Conservation (phyloP, 2,113 vertebrate genomes). For the Mesitornis unicolor region DNA sequence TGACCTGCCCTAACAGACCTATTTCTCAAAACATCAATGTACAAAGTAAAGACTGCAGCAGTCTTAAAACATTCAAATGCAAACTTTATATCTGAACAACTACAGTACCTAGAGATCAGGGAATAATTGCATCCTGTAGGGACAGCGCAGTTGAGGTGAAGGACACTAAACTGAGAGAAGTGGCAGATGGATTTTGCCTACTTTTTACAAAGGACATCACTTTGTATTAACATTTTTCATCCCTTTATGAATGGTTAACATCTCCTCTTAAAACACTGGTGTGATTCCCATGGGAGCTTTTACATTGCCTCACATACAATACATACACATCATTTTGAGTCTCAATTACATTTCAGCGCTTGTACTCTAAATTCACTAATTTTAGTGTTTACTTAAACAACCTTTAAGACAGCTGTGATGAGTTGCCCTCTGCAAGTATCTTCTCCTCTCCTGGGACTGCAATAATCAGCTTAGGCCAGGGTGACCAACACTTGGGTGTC, state of each 20-base stretch:
- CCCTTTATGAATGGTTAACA: neutral
- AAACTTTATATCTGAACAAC: neutral
- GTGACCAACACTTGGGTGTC: neutral
- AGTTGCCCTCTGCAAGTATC: neutral
- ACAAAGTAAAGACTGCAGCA: neutral
- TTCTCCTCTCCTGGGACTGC: neutral
- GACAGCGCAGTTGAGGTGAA: neutral
- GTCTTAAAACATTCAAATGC: neutral
- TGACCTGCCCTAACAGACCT: neutral
- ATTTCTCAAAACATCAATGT: neutral
- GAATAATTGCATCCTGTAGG: neutral
- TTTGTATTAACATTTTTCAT: neutral
- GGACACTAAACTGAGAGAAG: neutral
- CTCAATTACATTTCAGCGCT: neutral
- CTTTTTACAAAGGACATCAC: neutral
- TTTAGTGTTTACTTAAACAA: neutral
- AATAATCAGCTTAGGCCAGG: neutral
- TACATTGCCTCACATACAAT: neutral
- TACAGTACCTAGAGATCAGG: neutral
- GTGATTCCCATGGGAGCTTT: neutral
- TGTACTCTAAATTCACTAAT: neutral
- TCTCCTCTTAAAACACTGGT: neutral
- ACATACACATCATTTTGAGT: neutral
- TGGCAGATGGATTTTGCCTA: neutral
- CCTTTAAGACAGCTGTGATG: neutral